These are phyloP conservation scores for Germaria angustata DNA, from an alignment of 2,888 invertebrate species.

Conservation along the genomic window DNA sequence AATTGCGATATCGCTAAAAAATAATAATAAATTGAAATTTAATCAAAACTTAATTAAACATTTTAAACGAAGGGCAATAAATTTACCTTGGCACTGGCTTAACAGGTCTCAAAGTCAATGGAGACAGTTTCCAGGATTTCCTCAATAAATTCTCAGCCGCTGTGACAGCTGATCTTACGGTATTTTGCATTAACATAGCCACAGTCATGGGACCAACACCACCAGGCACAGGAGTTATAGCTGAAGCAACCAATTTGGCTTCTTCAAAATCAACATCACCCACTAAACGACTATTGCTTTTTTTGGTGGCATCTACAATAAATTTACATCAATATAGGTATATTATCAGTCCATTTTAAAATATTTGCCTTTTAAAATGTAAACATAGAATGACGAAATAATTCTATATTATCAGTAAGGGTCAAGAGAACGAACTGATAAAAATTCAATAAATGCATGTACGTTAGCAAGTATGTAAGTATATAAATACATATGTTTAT, in stretches of 20 bases:
- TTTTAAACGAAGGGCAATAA: neutral
- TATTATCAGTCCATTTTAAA: neutral
- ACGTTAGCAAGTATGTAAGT: too few relatives aligned
- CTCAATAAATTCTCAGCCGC: constrained; percentile 82
- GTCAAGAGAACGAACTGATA: constrained; percentile 34
- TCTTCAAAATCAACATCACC: constrained; percentile 96
- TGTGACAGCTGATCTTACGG: constrained; percentile 89
- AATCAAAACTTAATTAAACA: neutral
- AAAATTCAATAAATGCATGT: constrained; percentile 11
- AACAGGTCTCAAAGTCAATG: constrained; percentile 84
- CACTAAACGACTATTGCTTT: constrained; percentile 90
- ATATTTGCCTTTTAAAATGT: constrained; percentile 1
- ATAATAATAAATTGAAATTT: neutral
- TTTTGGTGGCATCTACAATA: constrained; percentile 86
- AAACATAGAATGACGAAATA: constrained; percentile 16
- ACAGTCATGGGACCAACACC: constrained; percentile 99
- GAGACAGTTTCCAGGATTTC: constrained; percentile 86
- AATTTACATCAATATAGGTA: too few relatives aligned
- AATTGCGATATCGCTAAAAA: constrained; percentile 90
- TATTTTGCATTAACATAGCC: constrained; percentile 98
- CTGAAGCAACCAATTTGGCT: constrained; percentile 89
- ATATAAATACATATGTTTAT: too few relatives aligned
- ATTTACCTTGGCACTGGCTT: constrained; percentile 91
- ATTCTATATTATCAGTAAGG: constrained; percentile 47
- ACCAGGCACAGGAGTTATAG: constrained; percentile 96